These are phyloP conservation scores for Myripristis jacobus DNA, from an alignment of 2,797 vertebrate species.

Conservation along the genomic window DNA sequence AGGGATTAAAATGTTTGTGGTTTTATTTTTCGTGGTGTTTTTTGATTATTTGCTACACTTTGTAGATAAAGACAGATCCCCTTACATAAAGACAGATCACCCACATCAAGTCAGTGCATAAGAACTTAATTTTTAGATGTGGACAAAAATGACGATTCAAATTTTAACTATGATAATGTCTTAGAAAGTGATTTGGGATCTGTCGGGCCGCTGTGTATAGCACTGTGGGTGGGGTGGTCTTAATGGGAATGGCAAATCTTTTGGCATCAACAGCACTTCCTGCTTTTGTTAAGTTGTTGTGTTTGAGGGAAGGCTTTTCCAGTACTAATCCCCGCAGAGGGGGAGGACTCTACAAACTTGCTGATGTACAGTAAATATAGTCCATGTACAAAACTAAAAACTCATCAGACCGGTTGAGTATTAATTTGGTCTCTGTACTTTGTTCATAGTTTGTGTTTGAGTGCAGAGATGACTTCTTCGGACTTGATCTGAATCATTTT, in stretches of 20 bases:
- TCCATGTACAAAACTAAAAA: neutral
- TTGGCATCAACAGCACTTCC: slow-evolving; percentile 63
- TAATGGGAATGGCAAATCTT: slow-evolving; percentile 36
- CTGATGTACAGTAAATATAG: neutral
- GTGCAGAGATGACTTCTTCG: neutral
- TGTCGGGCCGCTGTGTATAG: neutral
- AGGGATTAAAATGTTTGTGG: neutral
- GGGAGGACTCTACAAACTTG: neutral
- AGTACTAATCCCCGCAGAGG: slow-evolving; percentile 1
- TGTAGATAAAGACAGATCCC: neutral
- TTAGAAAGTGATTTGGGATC: neutral
- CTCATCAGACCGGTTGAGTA: neutral
- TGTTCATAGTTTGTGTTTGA: neutral
- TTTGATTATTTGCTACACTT: neutral
- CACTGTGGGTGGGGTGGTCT: slow-evolving; percentile 12
- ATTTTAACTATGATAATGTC: neutral
- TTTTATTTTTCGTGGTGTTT: neutral
- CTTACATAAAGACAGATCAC: neutral
- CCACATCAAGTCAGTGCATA: neutral
- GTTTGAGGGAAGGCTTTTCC: slow-evolving; percentile 7
- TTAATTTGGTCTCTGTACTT: neutral
- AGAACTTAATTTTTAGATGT: neutral
- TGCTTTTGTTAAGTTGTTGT: slow-evolving; percentile 63
- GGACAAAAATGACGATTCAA: neutral
- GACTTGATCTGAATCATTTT: neutral